Evolutionary conservation across 2,888 invertebrate species (phyloP).

Genomic region (Xestia ashworthii): DNA sequence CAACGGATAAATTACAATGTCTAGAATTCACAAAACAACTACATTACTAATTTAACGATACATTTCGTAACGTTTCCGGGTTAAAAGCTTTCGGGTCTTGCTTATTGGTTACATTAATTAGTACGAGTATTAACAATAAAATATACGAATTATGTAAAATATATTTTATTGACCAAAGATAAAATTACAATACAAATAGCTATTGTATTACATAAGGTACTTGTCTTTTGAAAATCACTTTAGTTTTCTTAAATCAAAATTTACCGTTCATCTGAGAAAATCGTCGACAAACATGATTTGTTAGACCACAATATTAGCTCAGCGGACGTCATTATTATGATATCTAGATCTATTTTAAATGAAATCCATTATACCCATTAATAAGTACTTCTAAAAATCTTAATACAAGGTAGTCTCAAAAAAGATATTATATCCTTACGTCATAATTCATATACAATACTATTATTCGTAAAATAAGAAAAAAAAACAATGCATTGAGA

Average conservation of each 20-base stretch:
- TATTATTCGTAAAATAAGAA: not conserved
- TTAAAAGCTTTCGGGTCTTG: not conserved
- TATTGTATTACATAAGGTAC: not conserved
- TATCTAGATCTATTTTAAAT: slow-evolving; percentile 13
- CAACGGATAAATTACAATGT: slow-evolving; percentile 14
- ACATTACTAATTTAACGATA: slow-evolving; percentile 1
- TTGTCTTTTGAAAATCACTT: slow-evolving; percentile 30
- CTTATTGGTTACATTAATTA: not conserved
- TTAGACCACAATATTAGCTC: slow-evolving; percentile 15
- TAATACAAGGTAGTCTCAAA: slow-evolving; percentile 31
- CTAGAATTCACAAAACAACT: not conserved
- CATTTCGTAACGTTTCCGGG: not conserved
- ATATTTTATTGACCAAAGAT: slow-evolving; percentile 37
- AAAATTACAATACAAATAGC: not conserved
- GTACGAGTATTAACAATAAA: slow-evolving; percentile 15
- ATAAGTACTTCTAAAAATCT: slow-evolving; percentile 29
- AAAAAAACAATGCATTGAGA: not conserved
- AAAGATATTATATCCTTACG: slow-evolving; percentile 4
- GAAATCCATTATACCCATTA: slow-evolving; percentile 11
- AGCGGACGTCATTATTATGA: slow-evolving; percentile 27
- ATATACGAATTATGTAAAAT: slow-evolving; percentile 26
- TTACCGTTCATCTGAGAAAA: not conserved
- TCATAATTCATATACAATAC: slow-evolving; percentile 4
- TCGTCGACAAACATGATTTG: not conserved
- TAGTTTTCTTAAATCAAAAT: slow-evolving; percentile 4